phyloP scores from a whole-genome alignment of 2,888 invertebrate species.

The Chloroclystis v-ata region DNA sequence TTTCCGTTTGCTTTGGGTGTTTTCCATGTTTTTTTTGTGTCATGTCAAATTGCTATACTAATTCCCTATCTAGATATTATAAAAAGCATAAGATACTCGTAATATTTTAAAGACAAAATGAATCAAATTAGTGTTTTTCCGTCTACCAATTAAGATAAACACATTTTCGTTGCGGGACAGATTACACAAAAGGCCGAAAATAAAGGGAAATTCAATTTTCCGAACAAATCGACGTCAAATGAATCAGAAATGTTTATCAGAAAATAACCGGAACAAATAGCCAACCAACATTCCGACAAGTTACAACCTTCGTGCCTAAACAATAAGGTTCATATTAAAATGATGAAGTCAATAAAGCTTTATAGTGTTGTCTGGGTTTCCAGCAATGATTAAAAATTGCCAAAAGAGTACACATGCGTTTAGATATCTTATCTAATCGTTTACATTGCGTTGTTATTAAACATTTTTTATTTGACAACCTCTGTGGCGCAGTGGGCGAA shows the following conservation, averaged over 20 bases:
- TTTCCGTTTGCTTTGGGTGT: no score
- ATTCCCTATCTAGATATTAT: no score
- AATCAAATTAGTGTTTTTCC: not conserved
- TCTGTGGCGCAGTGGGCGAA: no score
- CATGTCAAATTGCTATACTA: no score
- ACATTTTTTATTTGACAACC: no score
- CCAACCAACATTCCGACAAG: not conserved
- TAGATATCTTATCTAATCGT: no score
- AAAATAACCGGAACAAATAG: slow-evolving; percentile 1
- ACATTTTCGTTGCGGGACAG: not conserved
- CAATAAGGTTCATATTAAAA: not conserved
- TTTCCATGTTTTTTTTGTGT: no score
- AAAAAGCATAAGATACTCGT: no score
- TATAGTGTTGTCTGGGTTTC: not conserved
- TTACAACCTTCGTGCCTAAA: not conserved
- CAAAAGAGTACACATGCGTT: no score
- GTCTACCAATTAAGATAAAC: not conserved
- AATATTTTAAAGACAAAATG: not conserved
- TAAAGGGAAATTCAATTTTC: slow-evolving; percentile 3
- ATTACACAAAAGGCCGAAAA: not conserved
- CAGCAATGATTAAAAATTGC: not conserved
- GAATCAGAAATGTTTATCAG: slow-evolving; percentile 4
- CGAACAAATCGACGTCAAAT: slow-evolving; percentile 4
- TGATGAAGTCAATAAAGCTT: not conserved
- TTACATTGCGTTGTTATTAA: no score